These are phyloP conservation scores for Chloebia gouldiae DNA, from an alignment of 2,113 vertebrate species.

Conservation along the genomic window DNA sequence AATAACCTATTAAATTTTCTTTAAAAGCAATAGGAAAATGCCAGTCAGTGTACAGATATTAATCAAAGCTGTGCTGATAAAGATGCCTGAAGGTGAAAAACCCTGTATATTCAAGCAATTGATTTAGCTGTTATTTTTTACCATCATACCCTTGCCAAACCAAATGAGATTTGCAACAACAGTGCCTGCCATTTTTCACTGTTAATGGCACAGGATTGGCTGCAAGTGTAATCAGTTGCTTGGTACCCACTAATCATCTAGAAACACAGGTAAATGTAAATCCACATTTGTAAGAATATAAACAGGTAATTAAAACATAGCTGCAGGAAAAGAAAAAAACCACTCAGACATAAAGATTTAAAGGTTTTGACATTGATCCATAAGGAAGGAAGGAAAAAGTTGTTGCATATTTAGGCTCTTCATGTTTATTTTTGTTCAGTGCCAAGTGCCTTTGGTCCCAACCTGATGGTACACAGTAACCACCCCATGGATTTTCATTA, in stretches of 20 bases:
- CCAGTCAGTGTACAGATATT: conserved; percentile 36
- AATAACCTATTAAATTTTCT: not conserved
- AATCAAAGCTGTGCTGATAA: conserved; percentile 53
- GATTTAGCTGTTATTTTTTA: conserved; percentile 30
- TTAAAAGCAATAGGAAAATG: not conserved
- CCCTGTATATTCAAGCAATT: conserved; percentile 37
- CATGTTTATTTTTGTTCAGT: not conserved
- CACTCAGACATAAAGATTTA: not conserved
- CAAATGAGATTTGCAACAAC: conserved; percentile 66
- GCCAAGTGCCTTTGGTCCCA: not conserved
- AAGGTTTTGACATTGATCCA: not conserved
- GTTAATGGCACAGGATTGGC: conserved; percentile 72
- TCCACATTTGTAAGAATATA: conserved; percentile 38
- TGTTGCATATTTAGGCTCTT: not conserved
- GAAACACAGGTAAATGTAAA: conserved; percentile 61
- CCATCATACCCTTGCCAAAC: conserved; percentile 42
- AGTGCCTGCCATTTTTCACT: conserved; percentile 63
- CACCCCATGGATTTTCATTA: not conserved
- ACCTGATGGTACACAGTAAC: not conserved
- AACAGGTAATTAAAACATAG: conserved; percentile 4
- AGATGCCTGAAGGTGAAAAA: conserved; percentile 55
- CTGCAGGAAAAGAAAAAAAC: not conserved
- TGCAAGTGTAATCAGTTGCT: conserved; percentile 70
- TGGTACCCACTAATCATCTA: conserved; percentile 67
- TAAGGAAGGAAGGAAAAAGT: not conserved